phyloP scores from a whole-genome alignment of 2,888 invertebrate species.

The Xylophagus ater region DNA sequence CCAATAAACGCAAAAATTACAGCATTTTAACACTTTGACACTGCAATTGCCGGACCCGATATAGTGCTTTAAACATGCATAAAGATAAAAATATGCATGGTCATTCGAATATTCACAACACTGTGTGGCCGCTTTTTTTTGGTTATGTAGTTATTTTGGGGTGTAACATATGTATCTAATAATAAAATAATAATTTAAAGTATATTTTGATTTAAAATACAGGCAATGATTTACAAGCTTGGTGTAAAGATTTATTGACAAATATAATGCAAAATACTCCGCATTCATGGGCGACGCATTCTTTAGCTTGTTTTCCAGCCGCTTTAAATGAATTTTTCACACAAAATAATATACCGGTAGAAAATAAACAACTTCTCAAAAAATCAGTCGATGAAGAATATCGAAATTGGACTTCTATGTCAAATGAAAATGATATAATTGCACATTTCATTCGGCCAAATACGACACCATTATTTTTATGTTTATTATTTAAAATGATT shows the following conservation, averaged over 20 bases:
- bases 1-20: too few species aligned
- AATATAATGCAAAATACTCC: constrained; percentile 91
- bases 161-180: too few species aligned
- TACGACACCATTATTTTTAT: constrained; percentile 81
- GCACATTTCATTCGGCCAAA: constrained; percentile 92
- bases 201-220: background rate
- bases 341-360: constrained; percentile 70
- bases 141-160: too few species aligned
- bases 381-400: constrained; percentile 93
- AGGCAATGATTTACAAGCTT: constrained; percentile 44
- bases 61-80: too few species aligned
- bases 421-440: constrained; percentile 91
- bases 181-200: too few species aligned
- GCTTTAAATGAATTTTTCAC: constrained; percentile 83
- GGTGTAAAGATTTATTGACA: constrained; percentile 82
- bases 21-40: too few species aligned
- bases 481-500: constrained; percentile 90
- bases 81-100: too few species aligned
- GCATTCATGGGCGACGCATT: constrained; percentile 90
- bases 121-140: too few species aligned
- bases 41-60: too few species aligned
- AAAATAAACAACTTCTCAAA: constrained; percentile 83
- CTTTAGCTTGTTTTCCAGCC: constrained; percentile 82
- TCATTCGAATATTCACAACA: too few species aligned
- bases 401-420: constrained; percentile 93